Conservation (phyloP, 1,140 invertebrate genomes). For the Vollenhovia emeryi region DNA sequence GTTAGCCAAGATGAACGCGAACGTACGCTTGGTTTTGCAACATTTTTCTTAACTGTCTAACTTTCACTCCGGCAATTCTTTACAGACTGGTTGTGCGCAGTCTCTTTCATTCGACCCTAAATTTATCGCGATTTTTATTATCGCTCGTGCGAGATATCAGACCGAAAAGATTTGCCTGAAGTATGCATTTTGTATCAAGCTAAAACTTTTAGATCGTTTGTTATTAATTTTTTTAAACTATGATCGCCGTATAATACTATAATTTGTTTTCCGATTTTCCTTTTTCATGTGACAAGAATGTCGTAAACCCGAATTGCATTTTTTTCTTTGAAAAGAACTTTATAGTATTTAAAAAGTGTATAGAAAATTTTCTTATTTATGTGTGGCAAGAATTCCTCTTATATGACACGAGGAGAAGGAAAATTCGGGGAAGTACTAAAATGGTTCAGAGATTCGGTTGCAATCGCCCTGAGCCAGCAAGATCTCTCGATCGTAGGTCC, state of each 20-base stretch:
- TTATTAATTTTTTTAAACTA: too few species aligned
- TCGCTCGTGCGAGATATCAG: background rate
- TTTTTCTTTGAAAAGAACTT: background rate
- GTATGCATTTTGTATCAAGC: background rate
- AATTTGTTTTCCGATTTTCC: background rate
- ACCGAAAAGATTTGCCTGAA: background rate
- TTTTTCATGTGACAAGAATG: background rate
- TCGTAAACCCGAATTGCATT: background rate
- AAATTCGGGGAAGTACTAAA: constrained; percentile 1
- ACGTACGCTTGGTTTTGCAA: background rate
- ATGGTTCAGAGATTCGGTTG: constrained; percentile 46
- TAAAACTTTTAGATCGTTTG: background rate
- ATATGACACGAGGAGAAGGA: background rate
- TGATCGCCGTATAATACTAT: background rate
- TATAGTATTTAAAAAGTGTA: background rate
- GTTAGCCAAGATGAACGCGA: background rate
- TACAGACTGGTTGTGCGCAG: background rate
- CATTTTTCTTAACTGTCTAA: background rate
- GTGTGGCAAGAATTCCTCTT: background rate
- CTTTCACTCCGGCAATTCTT: background rate
- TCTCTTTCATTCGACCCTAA: background rate
- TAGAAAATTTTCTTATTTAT: constrained; percentile 7
- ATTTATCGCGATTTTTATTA: constrained; percentile 8
- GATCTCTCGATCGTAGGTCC: constrained; percentile 44
- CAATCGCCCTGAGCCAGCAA: constrained; percentile 55